Conservation (phyloP, 2,888 invertebrate genomes). For the Odontothrips loti region DNA sequence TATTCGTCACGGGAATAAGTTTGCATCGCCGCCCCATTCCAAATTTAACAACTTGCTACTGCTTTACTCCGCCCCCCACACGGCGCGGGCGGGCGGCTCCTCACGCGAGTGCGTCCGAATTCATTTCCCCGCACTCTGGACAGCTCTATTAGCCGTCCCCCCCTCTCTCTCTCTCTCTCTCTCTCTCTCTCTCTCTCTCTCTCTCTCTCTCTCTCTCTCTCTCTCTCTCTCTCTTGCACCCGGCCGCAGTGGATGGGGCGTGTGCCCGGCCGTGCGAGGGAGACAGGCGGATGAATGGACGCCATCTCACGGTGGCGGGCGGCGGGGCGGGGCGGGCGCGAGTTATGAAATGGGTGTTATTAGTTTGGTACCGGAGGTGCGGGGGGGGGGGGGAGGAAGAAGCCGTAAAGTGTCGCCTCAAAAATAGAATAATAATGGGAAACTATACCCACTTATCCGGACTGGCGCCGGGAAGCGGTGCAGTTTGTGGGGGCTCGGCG, state of each 20-base stretch:
- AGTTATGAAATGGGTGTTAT: slow-evolving; percentile 26
- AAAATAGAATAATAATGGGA: not conserved
- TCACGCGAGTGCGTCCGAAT: too few relatives aligned
- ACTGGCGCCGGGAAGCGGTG: not conserved
- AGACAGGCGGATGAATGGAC: too few relatives aligned
- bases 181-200: not conserved
- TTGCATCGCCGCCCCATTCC: slow-evolving; percentile 9
- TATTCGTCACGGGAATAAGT: slow-evolving; percentile 19
- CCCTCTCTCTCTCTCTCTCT: not conserved
- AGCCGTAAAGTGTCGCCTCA: slow-evolving; percentile 1
- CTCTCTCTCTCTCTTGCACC: not conserved
- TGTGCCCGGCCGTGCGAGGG: not conserved
- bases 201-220: not conserved
- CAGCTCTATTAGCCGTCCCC: too few relatives aligned
- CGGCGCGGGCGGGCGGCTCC: not conserved
- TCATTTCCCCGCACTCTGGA: too few relatives aligned
- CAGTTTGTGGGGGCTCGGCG: too few relatives aligned
- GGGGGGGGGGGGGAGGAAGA: too few relatives aligned
- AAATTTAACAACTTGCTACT: not conserved
- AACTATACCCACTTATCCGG: not conserved
- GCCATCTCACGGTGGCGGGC: not conserved
- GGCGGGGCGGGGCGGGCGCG: too few relatives aligned
- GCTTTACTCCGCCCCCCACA: not conserved
- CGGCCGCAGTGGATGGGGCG: too few relatives aligned
- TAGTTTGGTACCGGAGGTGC: slow-evolving; percentile 5